phyloP scores from a whole-genome alignment of 2,113 vertebrate genomes.

The Neomonachus schauinslandi region DNA sequence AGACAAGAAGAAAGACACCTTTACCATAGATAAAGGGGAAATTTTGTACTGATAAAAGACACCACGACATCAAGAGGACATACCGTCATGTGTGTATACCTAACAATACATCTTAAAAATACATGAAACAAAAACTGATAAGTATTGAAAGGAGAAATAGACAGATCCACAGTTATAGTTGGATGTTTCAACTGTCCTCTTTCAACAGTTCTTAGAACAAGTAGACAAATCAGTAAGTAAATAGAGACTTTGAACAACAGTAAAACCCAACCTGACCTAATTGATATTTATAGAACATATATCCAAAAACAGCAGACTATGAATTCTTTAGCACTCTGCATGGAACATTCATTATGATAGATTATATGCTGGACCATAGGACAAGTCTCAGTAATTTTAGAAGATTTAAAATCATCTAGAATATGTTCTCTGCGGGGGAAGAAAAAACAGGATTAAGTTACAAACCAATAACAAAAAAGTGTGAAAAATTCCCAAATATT shows the following conservation, averaged over 20 bases:
- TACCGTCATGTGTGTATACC: not conserved
- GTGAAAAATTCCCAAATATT: not conserved
- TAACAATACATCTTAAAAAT: constrained; percentile 4
- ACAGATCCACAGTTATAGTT: not conserved
- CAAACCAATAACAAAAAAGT: not conserved
- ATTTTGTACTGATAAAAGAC: not conserved
- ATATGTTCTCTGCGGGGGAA: not conserved
- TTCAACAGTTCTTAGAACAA: not conserved
- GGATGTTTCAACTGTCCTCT: not conserved
- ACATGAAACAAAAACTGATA: not conserved
- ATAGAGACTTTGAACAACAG: not conserved
- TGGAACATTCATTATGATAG: not conserved
- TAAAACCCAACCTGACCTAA: not conserved
- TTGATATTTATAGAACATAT: not conserved
- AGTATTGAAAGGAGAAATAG: not conserved
- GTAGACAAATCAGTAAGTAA: not conserved
- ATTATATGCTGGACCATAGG: not conserved
- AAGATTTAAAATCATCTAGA: not conserved
- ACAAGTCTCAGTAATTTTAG: not conserved
- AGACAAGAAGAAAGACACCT: not conserved
- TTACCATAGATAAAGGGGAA: not conserved
- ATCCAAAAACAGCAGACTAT: not conserved
- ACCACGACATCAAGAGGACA: not conserved
- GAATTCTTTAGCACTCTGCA: not conserved
- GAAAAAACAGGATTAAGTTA: not conserved